Evolutionary conservation across 23 tunicate species (phyloP).

Genomic region (Corella eumyota): DNA sequence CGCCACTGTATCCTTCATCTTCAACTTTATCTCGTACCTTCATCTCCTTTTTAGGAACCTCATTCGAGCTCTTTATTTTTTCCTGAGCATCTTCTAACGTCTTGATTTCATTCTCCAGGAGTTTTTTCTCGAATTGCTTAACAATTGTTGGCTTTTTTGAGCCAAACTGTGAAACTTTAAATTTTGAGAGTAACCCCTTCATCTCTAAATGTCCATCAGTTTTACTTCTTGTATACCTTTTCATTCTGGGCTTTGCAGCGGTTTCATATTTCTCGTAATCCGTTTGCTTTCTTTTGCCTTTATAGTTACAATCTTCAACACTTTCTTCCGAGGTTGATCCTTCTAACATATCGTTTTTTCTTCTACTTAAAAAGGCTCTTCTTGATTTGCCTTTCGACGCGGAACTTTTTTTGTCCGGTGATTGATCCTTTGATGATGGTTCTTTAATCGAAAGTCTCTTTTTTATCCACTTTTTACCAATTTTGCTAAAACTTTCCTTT

Average conservation of each 20-base stretch:
- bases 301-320: slow-evolving; percentile 2
- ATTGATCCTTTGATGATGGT: not conserved
- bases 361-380: not conserved
- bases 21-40: slow-evolving; percentile 1
- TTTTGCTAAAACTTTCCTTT: slow-evolving; percentile 32
- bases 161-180: slow-evolving; percentile 30
- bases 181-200: slow-evolving; percentile 40
- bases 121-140: slow-evolving; percentile 54
- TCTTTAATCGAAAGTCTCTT: slow-evolving; percentile 29
- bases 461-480: slow-evolving; percentile 71
- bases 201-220: slow-evolving; percentile 70
- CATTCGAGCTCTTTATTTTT: not conserved
- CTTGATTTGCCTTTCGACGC: not conserved
- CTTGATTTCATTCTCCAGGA: slow-evolving; percentile 68
- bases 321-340: slow-evolving; percentile 56
- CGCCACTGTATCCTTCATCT: slow-evolving; percentile 76
- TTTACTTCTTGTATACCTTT: slow-evolving; percentile 73
- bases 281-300: slow-evolving; percentile 5
- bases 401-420: slow-evolving; percentile 2
- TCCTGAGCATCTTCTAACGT: slow-evolving; percentile 24
- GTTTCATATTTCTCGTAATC: slow-evolving; percentile 4
- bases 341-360: not conserved
- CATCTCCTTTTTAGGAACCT: not conserved
- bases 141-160: slow-evolving; percentile 65
- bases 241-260: slow-evolving; percentile 30